A percentile compares a stretch with the other conserved stretches of the same genome.
These are phyloP conservation scores for Diabrotica virgifera DNA, from an alignment of 1,140 invertebrate species.

Conservation along the genomic window DNA sequence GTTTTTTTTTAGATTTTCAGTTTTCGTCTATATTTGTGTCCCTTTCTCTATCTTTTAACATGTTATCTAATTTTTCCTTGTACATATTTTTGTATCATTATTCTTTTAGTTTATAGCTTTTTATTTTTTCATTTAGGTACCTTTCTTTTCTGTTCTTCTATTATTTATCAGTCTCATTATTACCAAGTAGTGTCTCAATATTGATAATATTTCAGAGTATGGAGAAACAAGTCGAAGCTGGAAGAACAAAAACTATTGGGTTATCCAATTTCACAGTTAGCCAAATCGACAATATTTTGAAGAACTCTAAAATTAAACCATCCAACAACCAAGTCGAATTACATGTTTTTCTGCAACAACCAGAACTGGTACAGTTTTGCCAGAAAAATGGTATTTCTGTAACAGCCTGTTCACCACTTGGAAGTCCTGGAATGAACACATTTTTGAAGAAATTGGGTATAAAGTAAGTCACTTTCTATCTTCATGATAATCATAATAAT, in stretches of 20 bases:
- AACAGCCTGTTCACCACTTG: slow-evolving; percentile 80
- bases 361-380: slow-evolving; percentile 71
- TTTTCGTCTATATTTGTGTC: too few relatives aligned
- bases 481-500: too few relatives aligned
- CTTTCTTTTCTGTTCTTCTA: too few relatives aligned
- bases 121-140: too few relatives aligned
- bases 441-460: slow-evolving; percentile 48
- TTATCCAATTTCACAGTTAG: slow-evolving; percentile 73
- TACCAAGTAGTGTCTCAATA: too few relatives aligned
- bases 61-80: too few relatives aligned
- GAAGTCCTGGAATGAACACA: slow-evolving; percentile 60
- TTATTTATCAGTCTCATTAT: too few relatives aligned
- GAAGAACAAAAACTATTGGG: slow-evolving; percentile 65
- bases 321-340: slow-evolving; percentile 75
- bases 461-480: slow-evolving; percentile 27
- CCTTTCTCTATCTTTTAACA: too few relatives aligned
- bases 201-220: slow-evolving; percentile 56
- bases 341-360: slow-evolving; percentile 80
- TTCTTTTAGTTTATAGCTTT: too few relatives aligned
- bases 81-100: too few relatives aligned
- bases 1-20: too few relatives aligned
- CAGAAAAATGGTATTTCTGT: slow-evolving; percentile 66
- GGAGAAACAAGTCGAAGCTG: slow-evolving; percentile 66
- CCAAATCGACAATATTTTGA: slow-evolving; percentile 65
- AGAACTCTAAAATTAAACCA: slow-evolving; percentile 63